Conservation (phyloP, 2,797 vertebrate species). For the Aeoliscus strigatus region DNA sequence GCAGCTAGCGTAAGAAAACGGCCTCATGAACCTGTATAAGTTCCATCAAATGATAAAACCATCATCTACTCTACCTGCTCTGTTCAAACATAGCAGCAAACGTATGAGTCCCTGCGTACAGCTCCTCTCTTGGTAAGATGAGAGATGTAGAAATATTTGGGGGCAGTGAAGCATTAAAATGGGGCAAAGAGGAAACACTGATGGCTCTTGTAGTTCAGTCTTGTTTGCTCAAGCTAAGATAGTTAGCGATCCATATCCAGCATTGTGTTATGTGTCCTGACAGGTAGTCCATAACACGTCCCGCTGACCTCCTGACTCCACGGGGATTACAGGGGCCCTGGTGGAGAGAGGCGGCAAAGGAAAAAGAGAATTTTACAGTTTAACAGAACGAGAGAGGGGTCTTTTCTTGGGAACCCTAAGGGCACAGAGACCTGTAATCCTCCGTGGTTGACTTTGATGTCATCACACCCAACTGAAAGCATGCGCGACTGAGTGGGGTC, state of each 20-base stretch:
- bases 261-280: conserved; percentile 27
- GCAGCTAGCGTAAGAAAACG: too few relatives aligned
- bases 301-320: conserved; percentile 50
- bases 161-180: not conserved
- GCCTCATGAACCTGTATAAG: too few relatives aligned
- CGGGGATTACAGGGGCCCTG: conserved; percentile 43
- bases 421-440: conserved; percentile 62
- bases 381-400: conserved; percentile 22
- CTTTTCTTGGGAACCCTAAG: conserved; percentile 36
- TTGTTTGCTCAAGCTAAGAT: not conserved
- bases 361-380: conserved; percentile 30
- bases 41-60: too few relatives aligned
- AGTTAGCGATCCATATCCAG: conserved; percentile 14
- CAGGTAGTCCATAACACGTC: conserved; percentile 26
- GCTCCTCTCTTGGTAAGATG: too few relatives aligned
- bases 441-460: conserved; percentile 58
- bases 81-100: too few relatives aligned
- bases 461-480: conserved; percentile 49
- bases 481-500: too few relatives aligned
- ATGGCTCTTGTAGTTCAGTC: not conserved
- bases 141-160: not conserved
- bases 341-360: conserved; percentile 23
- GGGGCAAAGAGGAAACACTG: not conserved
- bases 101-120: too few relatives aligned
- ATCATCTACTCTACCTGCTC: too few relatives aligned